Base-by-base conservation (phyloP, 2,113 vertebrate species). In the Sebastes schlegelii region DNA sequence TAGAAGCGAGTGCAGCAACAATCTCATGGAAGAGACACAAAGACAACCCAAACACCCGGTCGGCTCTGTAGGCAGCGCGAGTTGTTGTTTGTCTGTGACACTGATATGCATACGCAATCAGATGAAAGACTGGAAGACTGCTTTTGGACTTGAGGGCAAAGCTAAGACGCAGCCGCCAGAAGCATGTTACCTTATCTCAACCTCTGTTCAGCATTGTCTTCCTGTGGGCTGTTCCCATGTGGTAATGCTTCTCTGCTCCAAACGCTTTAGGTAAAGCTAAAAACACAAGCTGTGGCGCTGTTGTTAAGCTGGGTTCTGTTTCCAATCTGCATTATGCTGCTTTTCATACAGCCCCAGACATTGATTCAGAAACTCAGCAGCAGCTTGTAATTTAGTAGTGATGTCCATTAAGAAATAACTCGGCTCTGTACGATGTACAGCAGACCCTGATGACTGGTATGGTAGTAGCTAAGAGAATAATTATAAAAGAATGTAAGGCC, bases 51-150 rank as follows among this genome's bases (percentile, higher is more conserved):
- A 78, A 85, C 77, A 87, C 48, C 60, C 72, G 49, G 68, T 52
- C 12, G 26, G 78, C 75, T 90, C 84, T 91, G 80, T 58, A 81
- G 86, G 89, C 82, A 74, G 73, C 14, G 45, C 0, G 6, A 54
- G 83, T 83, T 74, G 77, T 61, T 89, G 78, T 87, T 84, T 88
- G 90, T 88, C 67, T 90, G 79, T 79, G 86, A 87, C 84, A 83
- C 74, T 83, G 87, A 93, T 89, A 86, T 78, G 83, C 82, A 86
- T 65, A 72, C 11, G 43, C 71, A 82, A 81, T 89, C 86, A 79
- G 86, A 84, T 83, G 79, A 51, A 82, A 84, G 67, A 77, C 77
- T 58, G 19, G 69, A 75, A 79, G 74, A 80, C 66, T 80, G 82
- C 58, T 49, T 63, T 60, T 77, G 77, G 86, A 80, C 77, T 83